Evolutionary conservation across 1,140 invertebrate genomes (phyloP).

Genomic region (Zaprionus camerounensis): DNA sequence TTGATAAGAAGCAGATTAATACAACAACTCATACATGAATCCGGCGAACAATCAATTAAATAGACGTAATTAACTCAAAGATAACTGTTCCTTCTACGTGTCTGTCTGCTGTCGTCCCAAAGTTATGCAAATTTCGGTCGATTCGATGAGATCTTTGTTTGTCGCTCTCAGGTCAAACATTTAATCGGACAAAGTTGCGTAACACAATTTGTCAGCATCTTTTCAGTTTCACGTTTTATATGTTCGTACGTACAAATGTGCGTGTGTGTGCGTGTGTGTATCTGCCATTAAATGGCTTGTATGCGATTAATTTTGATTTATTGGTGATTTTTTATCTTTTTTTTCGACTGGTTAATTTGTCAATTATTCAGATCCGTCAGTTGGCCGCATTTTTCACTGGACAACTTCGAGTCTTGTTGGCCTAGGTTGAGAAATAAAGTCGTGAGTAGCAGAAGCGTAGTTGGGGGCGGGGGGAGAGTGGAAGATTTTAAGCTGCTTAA

Average conservation of each 20-base stretch:
- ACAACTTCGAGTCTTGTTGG: constrained; percentile 24
- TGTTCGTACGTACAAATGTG: constrained; percentile 1
- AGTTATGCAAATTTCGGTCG: constrained; percentile 33
- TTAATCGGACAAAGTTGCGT: constrained; percentile 29
- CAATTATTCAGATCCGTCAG: constrained; percentile 49
- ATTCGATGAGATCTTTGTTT: not conserved
- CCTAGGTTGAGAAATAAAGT: constrained; percentile 37
- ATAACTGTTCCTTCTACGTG: constrained; percentile 2
- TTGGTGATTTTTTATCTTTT: constrained; percentile 31
- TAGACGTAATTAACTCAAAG: not conserved
- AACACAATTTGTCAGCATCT: constrained; percentile 46
- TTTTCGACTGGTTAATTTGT: constrained; percentile 37
- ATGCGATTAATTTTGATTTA: constrained; percentile 44
- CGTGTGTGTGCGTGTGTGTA: not conserved
- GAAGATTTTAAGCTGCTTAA: constrained; percentile 49
- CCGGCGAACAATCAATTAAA: not conserved
- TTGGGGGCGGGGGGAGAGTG: constrained; percentile 14
- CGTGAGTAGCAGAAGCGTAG: not conserved
- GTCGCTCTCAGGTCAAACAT: not conserved
- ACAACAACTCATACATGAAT: not conserved
- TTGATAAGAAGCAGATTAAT: not conserved
- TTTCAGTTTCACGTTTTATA: constrained; percentile 18
- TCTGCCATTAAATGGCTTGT: constrained; percentile 18
- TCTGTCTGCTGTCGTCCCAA: not conserved
- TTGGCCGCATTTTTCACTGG: constrained; percentile 40